Evolutionary conservation across 2,113 vertebrate species (phyloP).

Genomic region (Riparia riparia): DNA sequence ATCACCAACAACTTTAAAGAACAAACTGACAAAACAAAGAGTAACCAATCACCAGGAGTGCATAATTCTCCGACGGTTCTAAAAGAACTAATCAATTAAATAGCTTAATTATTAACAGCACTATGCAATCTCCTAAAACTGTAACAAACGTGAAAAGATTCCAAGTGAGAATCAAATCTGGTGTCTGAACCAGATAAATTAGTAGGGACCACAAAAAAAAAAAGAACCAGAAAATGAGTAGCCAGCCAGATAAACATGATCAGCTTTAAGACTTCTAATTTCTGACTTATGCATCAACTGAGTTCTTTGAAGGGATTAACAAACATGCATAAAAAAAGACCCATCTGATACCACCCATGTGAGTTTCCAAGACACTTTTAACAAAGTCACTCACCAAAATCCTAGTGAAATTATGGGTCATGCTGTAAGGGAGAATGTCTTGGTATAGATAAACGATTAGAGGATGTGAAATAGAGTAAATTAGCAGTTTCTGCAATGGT

Average conservation of each 20-base stretch:
- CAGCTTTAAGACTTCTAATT: neutral
- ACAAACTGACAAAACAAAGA: neutral
- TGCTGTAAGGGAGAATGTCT: neutral
- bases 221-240: neutral
- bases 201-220: neutral
- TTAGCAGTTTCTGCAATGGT: neutral
- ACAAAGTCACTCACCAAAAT: neutral
- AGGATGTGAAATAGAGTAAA: neutral
- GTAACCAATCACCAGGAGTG: neutral
- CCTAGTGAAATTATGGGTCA: neutral
- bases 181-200: neutral
- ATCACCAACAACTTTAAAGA: neutral
- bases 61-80: neutral
- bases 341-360: neutral
- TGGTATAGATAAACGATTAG: neutral
- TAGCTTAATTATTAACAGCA: neutral
- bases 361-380: neutral
- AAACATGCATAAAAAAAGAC: neutral
- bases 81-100: neutral
- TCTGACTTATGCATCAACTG: neutral
- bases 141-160: neutral
- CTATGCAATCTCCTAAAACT: neutral
- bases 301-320: neutral
- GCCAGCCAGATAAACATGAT: neutral
- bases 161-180: neutral